Evolutionary conservation across 2,113 vertebrate species (phyloP), one percentile per base, ranked within the genome.

Genomic region (Lipotes vexillifer): DNA sequence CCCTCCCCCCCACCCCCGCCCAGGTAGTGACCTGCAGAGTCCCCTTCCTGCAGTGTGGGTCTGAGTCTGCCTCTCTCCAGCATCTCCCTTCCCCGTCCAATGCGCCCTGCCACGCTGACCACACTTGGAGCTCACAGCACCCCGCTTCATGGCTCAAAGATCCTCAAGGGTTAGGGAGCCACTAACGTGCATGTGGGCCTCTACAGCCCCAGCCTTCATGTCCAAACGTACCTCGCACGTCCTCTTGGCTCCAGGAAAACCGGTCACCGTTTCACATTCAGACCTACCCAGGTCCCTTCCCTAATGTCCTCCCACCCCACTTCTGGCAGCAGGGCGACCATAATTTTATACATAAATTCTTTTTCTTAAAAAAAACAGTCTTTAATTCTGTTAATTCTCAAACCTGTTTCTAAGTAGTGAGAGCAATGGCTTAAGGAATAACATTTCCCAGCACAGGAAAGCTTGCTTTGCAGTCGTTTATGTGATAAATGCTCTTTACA

Each of bases 101-200:
- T 2, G 5, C 0, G 0, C 6, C 61, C 46, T 13, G 27, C 80
- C 46, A n/a, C 13, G 20, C 15, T 3, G 7, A 33, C 21, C 8
- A 4, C 8, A 6, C 38, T 78, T 61, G 31, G 65, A 72, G 29
- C 63, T 46, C 65, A 59, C 33, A 14, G 4, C 36, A 71, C 33
- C 20, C 69, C 15, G 3, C 9, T 29, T 59, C 65, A 61, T 66
- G 46, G 84, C 81, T 92, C 25, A 59, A 15, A 82, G 66, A 80
- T 21, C 72, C 41, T 78, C 33, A 31, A 5, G 13, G 25, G 25
- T 15, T 74, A 52, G 15, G 15, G 52, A 52, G 52, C 55, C 55
- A 25, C 8, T 23, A 8, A 13, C 1, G 38, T 4, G 5, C 71
- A 17, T 0, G 0, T 18, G 41, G 33, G n/a, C 27, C 31, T 69